phyloP scores from a whole-genome alignment of 2,888 invertebrate species.

The Ichneumoninae sp. region DNA sequence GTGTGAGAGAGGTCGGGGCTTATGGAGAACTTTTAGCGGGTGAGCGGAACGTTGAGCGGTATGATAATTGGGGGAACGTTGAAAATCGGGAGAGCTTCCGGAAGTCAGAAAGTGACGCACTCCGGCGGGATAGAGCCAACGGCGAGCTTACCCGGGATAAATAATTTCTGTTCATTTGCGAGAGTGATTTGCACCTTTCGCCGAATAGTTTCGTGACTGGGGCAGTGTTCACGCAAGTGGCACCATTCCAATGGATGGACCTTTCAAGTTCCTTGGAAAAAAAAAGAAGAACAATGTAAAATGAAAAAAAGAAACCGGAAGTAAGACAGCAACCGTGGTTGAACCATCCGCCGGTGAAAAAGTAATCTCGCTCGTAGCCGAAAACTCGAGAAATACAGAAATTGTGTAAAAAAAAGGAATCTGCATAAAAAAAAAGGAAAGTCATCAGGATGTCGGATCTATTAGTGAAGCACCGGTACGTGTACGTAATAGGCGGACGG shows the following conservation, averaged over 20 bases:
- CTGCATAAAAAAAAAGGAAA: background rate
- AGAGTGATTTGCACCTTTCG: slow-evolving; percentile 61
- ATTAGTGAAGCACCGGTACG: slow-evolving; percentile 27
- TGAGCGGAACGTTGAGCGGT: slow-evolving; percentile 17
- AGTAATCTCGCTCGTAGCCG: background rate
- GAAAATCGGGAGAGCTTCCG: slow-evolving; percentile 58
- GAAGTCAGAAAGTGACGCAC: slow-evolving; percentile 54
- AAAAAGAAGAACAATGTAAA: too few species aligned
- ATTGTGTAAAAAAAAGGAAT: background rate
- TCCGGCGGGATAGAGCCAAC: slow-evolving; percentile 1
- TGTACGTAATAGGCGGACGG: slow-evolving; percentile 47
- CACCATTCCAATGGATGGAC: slow-evolving; percentile 1
- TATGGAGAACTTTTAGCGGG: slow-evolving; percentile 43
- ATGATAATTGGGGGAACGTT: slow-evolving; percentile 57
- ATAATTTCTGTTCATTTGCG: slow-evolving; percentile 65
- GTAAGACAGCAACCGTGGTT: background rate
- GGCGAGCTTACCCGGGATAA: slow-evolving; percentile 51
- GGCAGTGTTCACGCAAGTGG: slow-evolving; percentile 2
- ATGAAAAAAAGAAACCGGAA: background rate
- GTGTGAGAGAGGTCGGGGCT: background rate
- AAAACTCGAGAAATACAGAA: background rate
- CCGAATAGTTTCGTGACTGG: slow-evolving; percentile 6
- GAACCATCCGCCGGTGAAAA: background rate
- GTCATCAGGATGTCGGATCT: background rate
- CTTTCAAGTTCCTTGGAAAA: background rate